Percentiles rank a stretch among this genome's conserved stretches.
phyloP scores from a whole-genome alignment of 2,888 invertebrate species.

The Eristalis intricaria region DNA sequence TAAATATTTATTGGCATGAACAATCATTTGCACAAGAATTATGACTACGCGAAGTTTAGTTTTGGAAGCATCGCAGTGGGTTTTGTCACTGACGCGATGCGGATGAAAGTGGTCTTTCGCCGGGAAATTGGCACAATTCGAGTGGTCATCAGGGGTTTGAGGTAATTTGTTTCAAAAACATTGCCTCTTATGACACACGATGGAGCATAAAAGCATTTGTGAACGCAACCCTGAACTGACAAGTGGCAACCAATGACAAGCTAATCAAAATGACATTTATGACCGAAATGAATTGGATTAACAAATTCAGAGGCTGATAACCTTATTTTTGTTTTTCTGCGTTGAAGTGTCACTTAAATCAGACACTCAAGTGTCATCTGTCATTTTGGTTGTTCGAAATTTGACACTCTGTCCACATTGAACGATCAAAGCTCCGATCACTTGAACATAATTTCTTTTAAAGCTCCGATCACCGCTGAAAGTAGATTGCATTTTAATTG shows the following conservation, averaged over 20 bases:
- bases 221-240: background rate
- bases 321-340: background rate
- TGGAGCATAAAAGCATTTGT: background rate
- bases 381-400: background rate
- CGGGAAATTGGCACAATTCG: background rate
- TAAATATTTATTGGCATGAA: constrained; percentile 26
- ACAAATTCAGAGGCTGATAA: background rate
- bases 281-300: background rate
- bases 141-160: background rate
- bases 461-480: too few relatives aligned
- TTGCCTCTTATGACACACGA: background rate
- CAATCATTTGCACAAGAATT: constrained; percentile 16
- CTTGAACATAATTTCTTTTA: too few relatives aligned
- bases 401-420: background rate
- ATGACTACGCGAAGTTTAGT: background rate
- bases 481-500: too few relatives aligned
- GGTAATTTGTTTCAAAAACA: background rate
- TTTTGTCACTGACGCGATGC: constrained; percentile 2
- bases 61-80: background rate
- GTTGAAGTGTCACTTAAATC: background rate
- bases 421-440: too few relatives aligned
- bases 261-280: background rate
- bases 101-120: background rate
- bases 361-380: background rate
- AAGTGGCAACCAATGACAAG: background rate